A percentile compares a stretch with the other conserved stretches of the same genome.
These are phyloP conservation scores for Oenanthe melanoleuca DNA, from an alignment of 2,113 vertebrate species.

Conservation along the genomic window DNA sequence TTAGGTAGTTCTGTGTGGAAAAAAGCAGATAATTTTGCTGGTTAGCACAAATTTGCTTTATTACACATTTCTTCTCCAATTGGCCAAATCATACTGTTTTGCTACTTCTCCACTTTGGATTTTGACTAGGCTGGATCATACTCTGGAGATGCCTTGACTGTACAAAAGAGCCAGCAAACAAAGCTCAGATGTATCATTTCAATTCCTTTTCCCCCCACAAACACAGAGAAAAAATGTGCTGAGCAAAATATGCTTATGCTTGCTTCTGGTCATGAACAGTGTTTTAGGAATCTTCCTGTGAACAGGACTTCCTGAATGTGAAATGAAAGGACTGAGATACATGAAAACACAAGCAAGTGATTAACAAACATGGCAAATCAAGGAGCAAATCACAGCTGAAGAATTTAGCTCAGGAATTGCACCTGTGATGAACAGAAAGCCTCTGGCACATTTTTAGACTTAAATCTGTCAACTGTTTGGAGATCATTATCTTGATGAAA, in stretches of 20 bases:
- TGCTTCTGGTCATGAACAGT: background rate
- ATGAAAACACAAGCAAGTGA: background rate
- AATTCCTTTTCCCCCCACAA: background rate
- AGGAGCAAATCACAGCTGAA: background rate
- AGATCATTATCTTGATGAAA: background rate
- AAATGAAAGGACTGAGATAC: background rate
- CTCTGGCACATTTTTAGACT: background rate
- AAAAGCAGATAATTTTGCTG: background rate
- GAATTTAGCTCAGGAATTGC: background rate
- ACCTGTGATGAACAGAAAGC: slow-evolving; percentile 3
- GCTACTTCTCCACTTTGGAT: background rate
- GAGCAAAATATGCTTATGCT: background rate
- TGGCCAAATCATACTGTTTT: background rate
- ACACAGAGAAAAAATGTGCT: background rate
- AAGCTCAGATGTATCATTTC: background rate
- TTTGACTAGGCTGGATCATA: background rate
- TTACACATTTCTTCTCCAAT: background rate
- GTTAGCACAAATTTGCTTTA: background rate
- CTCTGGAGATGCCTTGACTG: background rate
- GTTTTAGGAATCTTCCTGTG: background rate
- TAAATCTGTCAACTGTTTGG: background rate
- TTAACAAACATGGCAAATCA: background rate
- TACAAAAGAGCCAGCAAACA: background rate
- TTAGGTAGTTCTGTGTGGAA: background rate
- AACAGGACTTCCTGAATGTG: background rate